phyloP scores from a whole-genome alignment of 2,888 invertebrate species.

The Diploptera punctata region DNA sequence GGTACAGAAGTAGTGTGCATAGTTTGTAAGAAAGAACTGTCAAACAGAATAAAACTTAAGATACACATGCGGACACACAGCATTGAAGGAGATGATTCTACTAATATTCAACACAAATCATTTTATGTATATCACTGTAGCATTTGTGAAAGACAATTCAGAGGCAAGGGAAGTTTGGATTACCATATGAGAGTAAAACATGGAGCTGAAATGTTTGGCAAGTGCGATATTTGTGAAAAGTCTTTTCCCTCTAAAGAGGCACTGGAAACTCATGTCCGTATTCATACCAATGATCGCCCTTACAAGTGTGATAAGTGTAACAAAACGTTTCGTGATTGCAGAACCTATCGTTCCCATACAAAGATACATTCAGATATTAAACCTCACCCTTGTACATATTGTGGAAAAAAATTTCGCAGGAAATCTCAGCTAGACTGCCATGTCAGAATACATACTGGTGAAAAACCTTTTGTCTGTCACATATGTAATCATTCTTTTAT shows the following conservation, averaged over 20 bases:
- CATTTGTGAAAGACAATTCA: slow-evolving; percentile 69
- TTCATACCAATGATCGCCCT: slow-evolving; percentile 53
- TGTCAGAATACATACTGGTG: slow-evolving; percentile 62
- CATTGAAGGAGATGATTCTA: too few relatives aligned
- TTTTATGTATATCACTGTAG: slow-evolving; percentile 70
- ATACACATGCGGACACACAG: slow-evolving; percentile 57
- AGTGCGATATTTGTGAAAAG: slow-evolving; percentile 58
- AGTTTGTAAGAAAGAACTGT: slow-evolving; percentile 1
- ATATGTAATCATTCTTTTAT: slow-evolving; percentile 53
- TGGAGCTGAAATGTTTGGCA: slow-evolving; percentile 56
- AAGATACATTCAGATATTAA: slow-evolving; percentile 64
- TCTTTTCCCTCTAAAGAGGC: slow-evolving; percentile 59
- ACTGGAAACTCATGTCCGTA: slow-evolving; percentile 54
- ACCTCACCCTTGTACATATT: slow-evolving; percentile 65
- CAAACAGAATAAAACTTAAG: background rate
- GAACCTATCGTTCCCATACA: slow-evolving; percentile 67
- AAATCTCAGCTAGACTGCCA: slow-evolving; percentile 62
- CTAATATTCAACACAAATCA: too few relatives aligned
- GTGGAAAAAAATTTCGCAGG: slow-evolving; percentile 62
- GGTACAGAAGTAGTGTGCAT: background rate
- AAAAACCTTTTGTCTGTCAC: slow-evolving; percentile 60
- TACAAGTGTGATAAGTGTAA: slow-evolving; percentile 58
- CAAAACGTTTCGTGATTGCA: slow-evolving; percentile 67
- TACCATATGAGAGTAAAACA: slow-evolving; percentile 49
- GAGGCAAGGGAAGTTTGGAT: slow-evolving; percentile 47